Base-by-base conservation (phyloP, 2,113 vertebrate species). In the Phocoena phocoena region DNA sequence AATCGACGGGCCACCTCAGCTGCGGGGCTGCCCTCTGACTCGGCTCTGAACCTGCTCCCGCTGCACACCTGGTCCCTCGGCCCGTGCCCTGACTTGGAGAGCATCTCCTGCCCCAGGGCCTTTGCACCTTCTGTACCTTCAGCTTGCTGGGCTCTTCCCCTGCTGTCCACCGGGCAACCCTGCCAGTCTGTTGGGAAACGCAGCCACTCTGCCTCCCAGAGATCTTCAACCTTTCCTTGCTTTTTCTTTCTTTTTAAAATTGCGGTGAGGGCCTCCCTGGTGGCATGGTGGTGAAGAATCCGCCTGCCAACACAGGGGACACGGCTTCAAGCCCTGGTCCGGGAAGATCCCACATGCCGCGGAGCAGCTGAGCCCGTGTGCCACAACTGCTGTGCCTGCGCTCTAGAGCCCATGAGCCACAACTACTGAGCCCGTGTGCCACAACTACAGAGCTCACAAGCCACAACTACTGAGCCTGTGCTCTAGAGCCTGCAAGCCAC, bases 1-100 rank as follows among this genome's bases (percentile, higher is more conserved):
- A 7, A 63, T 0, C 0, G 15, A 20, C 1, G 33, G 47, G 18
- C n/a, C 5, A 0, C 23, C 60, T 62, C 33, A 21, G 25, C 0
- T 0, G 33, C 9, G 79, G 77, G 55, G 17, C 20, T 5, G 28
- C 53, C 28, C 53, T 47, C 2, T 0, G 26, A 2, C 53, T 31
- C 36, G 3, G 36, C 36, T 23, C 67, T 9, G 17, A 31, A 28
- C 3, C 23, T 55, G n/a, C 15, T 86, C 4, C 23, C 47, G 0
- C 77, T 36, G 53, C 53, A 14, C n/a, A 8, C 25, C 50, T 4
- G 7, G n/a, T 10, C 55, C 53, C 53, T 36, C 0, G 12, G 53
- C 77, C 77, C 21, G 6, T 58, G 21, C 33, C 33, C 77, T 15
- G 53, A 36, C 21, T 36, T 21, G 10, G 21, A 15, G 50, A 58